Evolutionary conservation across 2,888 invertebrate species (phyloP), one percentile per base, ranked within the genome.

Genomic region (Drosophila ezoana): DNA sequence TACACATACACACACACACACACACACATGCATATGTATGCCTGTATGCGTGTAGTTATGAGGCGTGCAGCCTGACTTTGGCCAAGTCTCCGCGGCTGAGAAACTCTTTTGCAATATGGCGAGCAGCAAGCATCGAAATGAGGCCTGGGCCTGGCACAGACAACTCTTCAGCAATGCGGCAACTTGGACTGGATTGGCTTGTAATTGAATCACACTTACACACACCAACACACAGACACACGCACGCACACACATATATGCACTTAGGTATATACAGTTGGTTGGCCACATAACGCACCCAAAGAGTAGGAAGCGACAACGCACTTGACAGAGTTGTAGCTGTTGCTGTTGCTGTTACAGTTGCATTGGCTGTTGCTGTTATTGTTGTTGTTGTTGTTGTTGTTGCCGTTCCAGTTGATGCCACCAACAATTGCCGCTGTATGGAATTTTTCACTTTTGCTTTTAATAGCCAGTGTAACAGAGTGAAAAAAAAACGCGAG

Each of bases 371-470:
- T 59, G 61, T 32, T 35, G 37, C 32, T 56, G 59, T 48, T 62
- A 54, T 16, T 37, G 49, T 37, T 41, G 67, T 13, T 37, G 56
- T 56, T 58, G 67, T 5, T 1, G 37, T 23, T 49, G 48, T 33
- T 32, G 28, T 60, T 47, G 43, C 44, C 56, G 54, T 59, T 72
- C 60, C 44, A 64, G 43, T 33, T 65, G 44, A 13, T 45, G 69
- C 54, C 59, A 74, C 65, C 83, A 61, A 28, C 28, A 28, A 28
- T 28, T 28, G 57, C 67, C 75, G 69, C 60, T 87, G 68, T 66
- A 56, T 57, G 76, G 87, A 71, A 83, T 83, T 79, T 87, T 85
- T 76, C 84, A 85, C 89, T 85, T 87, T 88, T 85, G 89, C 86
- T 84, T 88, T 84, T 87, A 76, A 86, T 73, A 85, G 82, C 72